Base-by-base conservation (phyloP, 2,888 invertebrate genomes). In the Ormia ochracea region DNA sequence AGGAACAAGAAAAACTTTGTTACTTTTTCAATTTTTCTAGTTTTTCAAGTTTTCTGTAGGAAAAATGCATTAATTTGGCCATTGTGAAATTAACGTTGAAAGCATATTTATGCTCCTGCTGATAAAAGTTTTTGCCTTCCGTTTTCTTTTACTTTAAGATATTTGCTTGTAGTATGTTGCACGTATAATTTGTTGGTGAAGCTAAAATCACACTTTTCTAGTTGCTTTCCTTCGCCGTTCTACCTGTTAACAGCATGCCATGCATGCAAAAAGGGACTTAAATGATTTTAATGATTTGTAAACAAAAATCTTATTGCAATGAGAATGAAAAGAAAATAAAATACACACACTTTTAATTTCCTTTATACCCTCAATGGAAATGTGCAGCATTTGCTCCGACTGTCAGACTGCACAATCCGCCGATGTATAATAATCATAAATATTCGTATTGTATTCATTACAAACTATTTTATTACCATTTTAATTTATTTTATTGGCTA, bases 261-360 rank as follows among this genome's bases (percentile, higher is more conserved):
- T 76, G 73, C 58, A 58, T 21, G 26, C 21, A 26, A 58, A 59
- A 73, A 69, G 43, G 45, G 63, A 81, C 78, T 82, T 81, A 78
- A 82, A 78, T 77, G 72, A 79, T 82, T 82, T 82, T 82, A 82
- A 82, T 82, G 82, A 82, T 81, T 82, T 82, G 81, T 77, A 82
- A 82, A 82, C 82, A 82, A 79, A 81, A 81, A 70, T 81, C 69
- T 66, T 41, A 59, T 75, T 78, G 59, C 52, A 75, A 75, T 59
- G 38, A 66, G 52, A 68, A 76, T 61, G 31, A 70, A 66, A 43
- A 26, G 36, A 31, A 50, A 66, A n/a, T n/a, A n/a, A 56, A 26
- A 23, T 14, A 41, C 5, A 43, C 10, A 10, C 12, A 41, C 14
- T 10, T 52, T 45, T 36, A 52, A 1, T 43, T 50, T 43, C 17